Evolutionary conservation across 2,888 invertebrate genomes (phyloP).

Genomic region (Drosophila austrosaltans): DNA sequence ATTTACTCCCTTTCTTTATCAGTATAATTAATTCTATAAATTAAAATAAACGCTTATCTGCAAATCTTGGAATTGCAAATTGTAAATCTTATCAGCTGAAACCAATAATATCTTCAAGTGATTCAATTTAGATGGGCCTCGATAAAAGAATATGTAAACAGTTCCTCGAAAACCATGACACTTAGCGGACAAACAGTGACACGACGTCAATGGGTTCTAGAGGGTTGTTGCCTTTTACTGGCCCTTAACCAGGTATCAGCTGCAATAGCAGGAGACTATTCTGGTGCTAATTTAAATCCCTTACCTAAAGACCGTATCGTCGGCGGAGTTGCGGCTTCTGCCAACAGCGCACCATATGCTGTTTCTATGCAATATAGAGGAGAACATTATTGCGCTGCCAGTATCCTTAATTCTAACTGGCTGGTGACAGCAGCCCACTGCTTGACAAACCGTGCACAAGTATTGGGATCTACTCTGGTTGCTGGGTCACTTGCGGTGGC

Average conservation of each 20-base stretch:
- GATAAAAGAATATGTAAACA: slow-evolving; percentile 63
- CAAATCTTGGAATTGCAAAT: slow-evolving; percentile 43
- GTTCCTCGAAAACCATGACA: slow-evolving; percentile 58
- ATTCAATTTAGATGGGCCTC: slow-evolving; percentile 62
- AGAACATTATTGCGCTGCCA: slow-evolving; percentile 80
- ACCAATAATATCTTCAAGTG: slow-evolving; percentile 38
- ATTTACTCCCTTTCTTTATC: not conserved
- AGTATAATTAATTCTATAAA: slow-evolving; percentile 45
- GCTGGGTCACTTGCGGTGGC: slow-evolving; percentile 79
- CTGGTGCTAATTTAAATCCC: not conserved
- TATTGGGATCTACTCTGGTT: slow-evolving; percentile 69
- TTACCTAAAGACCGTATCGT: slow-evolving; percentile 69
- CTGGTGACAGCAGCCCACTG: slow-evolving; percentile 82
- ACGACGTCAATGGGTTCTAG: slow-evolving; percentile 13
- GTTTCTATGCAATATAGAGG: slow-evolving; percentile 78
- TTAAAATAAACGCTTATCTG: slow-evolving; percentile 61
- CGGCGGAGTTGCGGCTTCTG: slow-evolving; percentile 72
- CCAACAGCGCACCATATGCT: slow-evolving; percentile 76
- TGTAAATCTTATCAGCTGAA: slow-evolving; percentile 50
- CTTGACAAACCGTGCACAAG: slow-evolving; percentile 61
- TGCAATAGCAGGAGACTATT: slow-evolving; percentile 34
- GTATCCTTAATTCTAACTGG: slow-evolving; percentile 80
- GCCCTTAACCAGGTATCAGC: slow-evolving; percentile 42
- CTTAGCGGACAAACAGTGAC: slow-evolving; percentile 45
- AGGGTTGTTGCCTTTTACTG: slow-evolving; percentile 36